Evolutionary conservation across 2,888 invertebrate genomes (phyloP), one percentile per base, ranked within the genome.

Genomic region (Aspidiotus rigidus): DNA sequence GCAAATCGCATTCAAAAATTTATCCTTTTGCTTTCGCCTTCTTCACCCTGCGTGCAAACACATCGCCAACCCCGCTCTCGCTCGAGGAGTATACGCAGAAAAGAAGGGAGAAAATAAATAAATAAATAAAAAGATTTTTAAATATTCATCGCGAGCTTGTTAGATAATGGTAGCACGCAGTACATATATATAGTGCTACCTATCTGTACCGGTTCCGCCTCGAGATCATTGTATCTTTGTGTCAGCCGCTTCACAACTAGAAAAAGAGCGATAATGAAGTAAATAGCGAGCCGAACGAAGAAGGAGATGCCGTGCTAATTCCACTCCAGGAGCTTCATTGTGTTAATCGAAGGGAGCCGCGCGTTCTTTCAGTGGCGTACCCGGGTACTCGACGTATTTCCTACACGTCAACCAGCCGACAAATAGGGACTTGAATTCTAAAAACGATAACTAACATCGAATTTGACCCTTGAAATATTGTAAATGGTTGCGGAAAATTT

Each of bases 101-200:
- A 49, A 6, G 3, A 49, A 6, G 49, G n/a, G 6, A 3, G 49
- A 49, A 49, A 49, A 49, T 13, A 49, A 49, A 49, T 53, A 16
- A 63, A 64, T 54, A 54, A 54, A 63, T 63, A 64, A 64, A 62
- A 64, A 53, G 28, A 49, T 55, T 53, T 64, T 64, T 55, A 64
- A 64, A 64, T 64, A 56, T 64, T 64, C 64, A 64, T 64, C 56
- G 64, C 40, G n/a, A 59, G 59, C 28, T 59, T 59, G 49, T 49
- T 49, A n/a, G 49, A 49, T 49, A 49, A n/a, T 28, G 49, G 49
- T 11, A 49, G 49, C 11, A 49, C 11, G 49, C n/a, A n/a, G 49
- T 49, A 28, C 28, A 6, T 49, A n/a, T 11, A 13, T 11, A 49
- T 49, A n/a, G 49, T 49, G 57, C 16, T 57, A 57, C 57, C 60